Base-by-base conservation (phyloP, 1,140 invertebrate species). In the Nymphalis io region DNA sequence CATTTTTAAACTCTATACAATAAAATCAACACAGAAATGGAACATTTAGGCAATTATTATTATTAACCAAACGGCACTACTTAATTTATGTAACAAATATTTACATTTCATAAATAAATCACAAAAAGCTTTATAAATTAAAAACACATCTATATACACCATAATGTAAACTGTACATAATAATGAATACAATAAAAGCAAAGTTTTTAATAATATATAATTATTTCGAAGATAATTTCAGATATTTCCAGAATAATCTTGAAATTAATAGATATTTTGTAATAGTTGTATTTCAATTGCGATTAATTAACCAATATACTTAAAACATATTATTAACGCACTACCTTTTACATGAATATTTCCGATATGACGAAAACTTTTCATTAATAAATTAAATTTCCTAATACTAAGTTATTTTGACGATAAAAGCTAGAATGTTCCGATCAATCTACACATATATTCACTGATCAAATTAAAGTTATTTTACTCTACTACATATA, bases 1-100 rank as follows among this genome's bases (percentile, higher is more conserved):
- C 64, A 15, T 60, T 62, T 8, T 84, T 89, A 88, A 84, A 89
- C 86, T 89, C 82, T 88, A 86, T 85, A 67, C 68, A 81, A 89
- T 89, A 89, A 78, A 89, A 85, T 86, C 60, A 89, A 90, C 85
- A 81, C 46, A 87, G 84, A 80, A 77, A 79, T n/a, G 62, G 57
- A 73, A 73, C 67, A 69, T 69, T 86, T 84, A 89, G 73, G 70
- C 73, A 79, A 73, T 82, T 79, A 68, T 79, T 74, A 79, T 74
- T 61, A 61, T 75, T 80, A 83, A 70, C n/a, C 81, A 85, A 84
- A 88, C 82, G 74, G 75, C 82, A 80, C 81, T 85, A 88, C 76
- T 68, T 78, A 81, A 57, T 73, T 76, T 76, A 76, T 66, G 69
- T 78, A 80, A 73, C 69, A 72, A 77, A 75, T 83, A 88, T 89